These are phyloP conservation scores for Fulmarus glacialis DNA, from an alignment of 2,113 vertebrate species.

Conservation along the genomic window DNA sequence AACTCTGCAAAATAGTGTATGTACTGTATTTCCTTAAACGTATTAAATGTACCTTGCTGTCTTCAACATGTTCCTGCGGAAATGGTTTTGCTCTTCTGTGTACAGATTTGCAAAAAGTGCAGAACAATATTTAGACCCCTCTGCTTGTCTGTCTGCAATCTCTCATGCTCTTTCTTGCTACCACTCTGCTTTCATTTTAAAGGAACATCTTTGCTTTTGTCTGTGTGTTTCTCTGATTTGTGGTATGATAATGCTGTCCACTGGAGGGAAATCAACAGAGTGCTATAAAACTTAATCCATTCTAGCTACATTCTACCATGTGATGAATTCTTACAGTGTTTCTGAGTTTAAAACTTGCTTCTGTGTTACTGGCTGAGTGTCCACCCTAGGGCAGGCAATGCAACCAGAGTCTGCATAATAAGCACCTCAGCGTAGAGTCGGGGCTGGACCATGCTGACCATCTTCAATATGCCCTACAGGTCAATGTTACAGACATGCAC, in stretches of 20 bases:
- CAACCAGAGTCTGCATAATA: background rate
- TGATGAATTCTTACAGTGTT: background rate
- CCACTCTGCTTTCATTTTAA: background rate
- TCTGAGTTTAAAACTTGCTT: background rate
- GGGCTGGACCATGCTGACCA: background rate
- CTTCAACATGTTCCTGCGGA: background rate
- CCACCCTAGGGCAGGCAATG: background rate
- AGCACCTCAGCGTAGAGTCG: background rate
- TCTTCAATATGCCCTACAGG: background rate
- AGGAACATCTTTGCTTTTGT: background rate
- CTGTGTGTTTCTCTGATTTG: background rate
- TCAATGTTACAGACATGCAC: background rate
- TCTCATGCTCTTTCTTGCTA: background rate
- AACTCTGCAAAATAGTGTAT: background rate
- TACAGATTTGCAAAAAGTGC: background rate
- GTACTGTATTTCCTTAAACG: background rate
- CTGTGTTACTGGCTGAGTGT: background rate
- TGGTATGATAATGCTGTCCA: background rate
- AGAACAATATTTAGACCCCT: background rate
- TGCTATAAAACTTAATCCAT: background rate
- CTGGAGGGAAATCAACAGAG: background rate
- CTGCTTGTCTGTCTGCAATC: background rate
- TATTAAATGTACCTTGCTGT: background rate
- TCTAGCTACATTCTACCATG: background rate
- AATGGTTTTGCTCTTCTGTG: background rate